Conservation (phyloP, 2,113 vertebrate genomes). For the Hylia prasina region DNA sequence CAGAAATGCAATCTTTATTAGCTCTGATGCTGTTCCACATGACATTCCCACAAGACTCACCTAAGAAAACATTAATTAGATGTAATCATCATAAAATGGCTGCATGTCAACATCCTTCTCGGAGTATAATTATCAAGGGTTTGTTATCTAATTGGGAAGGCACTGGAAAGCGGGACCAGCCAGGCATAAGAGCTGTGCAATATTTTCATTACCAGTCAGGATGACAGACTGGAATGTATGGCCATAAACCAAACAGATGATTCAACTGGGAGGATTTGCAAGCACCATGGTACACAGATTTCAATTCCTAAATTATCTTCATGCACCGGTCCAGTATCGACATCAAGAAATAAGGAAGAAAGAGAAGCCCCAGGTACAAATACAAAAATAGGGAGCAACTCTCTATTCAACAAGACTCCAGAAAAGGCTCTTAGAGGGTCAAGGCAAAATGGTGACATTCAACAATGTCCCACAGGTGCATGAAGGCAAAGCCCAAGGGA, state of each 20-base stretch:
- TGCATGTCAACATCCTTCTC: neutral
- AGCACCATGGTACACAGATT: neutral
- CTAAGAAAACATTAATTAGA: conserved; percentile 9
- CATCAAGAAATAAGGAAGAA: neutral
- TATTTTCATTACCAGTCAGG: neutral
- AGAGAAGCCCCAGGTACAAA: neutral
- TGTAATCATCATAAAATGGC: neutral
- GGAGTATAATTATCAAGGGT: neutral
- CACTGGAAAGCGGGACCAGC: neutral
- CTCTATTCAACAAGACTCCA: neutral
- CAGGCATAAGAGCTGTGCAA: neutral
- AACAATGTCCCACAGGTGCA: neutral
- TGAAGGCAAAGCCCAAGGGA: neutral
- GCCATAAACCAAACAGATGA: neutral
- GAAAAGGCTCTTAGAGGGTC: neutral
- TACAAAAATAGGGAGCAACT: neutral
- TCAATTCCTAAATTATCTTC: neutral
- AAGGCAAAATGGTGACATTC: neutral
- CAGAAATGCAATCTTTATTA: neutral
- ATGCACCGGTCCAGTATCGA: neutral
- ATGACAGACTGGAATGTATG: conserved; percentile 39
- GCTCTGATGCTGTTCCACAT: neutral
- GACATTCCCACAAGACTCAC: neutral
- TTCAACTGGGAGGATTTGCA: conserved; percentile 1
- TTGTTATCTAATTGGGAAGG: neutral